Conservation (phyloP, 2,797 vertebrate genomes). For the Acanthurus leucopareius region DNA sequence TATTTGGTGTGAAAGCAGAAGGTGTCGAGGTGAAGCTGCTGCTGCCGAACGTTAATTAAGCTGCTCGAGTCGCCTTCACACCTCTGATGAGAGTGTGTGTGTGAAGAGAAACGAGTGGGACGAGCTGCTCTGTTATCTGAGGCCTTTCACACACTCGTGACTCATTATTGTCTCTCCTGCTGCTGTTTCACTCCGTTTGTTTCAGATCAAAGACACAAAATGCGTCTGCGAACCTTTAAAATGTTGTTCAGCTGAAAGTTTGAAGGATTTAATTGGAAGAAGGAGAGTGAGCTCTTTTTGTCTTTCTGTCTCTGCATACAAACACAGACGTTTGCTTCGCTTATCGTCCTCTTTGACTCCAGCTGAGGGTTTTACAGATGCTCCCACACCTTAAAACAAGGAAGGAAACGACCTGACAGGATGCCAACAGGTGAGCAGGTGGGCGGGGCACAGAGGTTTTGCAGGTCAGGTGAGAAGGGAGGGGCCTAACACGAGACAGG, state of each 20-base stretch:
- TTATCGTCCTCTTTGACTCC: too few relatives aligned
- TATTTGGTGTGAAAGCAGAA: neutral
- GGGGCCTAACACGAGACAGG: too few relatives aligned
- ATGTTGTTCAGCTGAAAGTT: neutral
- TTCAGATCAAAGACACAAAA: neutral
- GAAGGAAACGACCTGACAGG: too few relatives aligned
- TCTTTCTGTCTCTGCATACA: too few relatives aligned
- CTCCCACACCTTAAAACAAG: too few relatives aligned
- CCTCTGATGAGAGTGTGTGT: neutral
- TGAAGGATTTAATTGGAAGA: neutral
- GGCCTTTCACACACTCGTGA: neutral
- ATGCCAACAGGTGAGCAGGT: too few relatives aligned
- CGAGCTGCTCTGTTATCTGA: neutral
- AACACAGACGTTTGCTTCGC: too few relatives aligned
- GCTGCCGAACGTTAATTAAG: conserved; percentile 23
- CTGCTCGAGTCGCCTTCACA: conserved; percentile 11
- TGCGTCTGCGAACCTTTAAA: neutral
- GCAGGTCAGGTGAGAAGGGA: too few relatives aligned
- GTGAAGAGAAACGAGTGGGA: neutral
- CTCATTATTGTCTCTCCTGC: neutral
- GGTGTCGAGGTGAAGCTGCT: neutral
- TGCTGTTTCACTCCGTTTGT: neutral
- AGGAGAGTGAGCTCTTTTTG: too few relatives aligned
- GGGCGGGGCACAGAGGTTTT: too few relatives aligned
- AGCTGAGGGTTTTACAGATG: too few relatives aligned